A percentile compares a stretch with the other conserved stretches of the same genome.
Evolutionary conservation across 2,888 invertebrate genomes (phyloP).

Genomic region (Zelleria hepariella): DNA sequence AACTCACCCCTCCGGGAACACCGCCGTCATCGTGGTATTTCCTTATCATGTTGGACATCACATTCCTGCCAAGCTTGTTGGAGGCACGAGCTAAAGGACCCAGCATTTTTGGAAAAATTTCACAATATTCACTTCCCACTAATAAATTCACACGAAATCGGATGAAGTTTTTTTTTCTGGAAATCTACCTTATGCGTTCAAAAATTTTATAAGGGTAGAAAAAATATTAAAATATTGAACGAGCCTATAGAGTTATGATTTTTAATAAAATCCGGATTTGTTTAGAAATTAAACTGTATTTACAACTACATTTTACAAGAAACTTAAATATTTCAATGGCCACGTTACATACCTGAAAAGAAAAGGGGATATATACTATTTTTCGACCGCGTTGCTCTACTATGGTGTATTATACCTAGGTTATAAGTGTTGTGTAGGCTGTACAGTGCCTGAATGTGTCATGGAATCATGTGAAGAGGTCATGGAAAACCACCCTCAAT

Average conservation of each 20-base stretch:
- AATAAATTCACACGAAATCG: slow-evolving; percentile 7
- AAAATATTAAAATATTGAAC: neutral
- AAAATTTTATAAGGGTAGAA: neutral
- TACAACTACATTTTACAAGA: neutral
- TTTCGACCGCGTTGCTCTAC: neutral
- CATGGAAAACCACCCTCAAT: too few species aligned
- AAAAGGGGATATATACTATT: neutral
- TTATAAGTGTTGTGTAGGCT: too few species aligned
- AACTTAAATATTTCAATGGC: neutral
- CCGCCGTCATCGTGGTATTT: slow-evolving; percentile 53
- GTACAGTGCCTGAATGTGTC: too few species aligned
- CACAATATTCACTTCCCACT: neutral
- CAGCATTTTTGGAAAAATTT: slow-evolving; percentile 32
- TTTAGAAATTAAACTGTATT: neutral
- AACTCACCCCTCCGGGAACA: slow-evolving; percentile 62
- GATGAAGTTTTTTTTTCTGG: slow-evolving; percentile 9
- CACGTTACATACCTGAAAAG: neutral
- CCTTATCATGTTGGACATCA: slow-evolving; percentile 52
- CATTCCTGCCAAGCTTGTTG: slow-evolving; percentile 55
- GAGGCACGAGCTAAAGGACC: slow-evolving; percentile 50
- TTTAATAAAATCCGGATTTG: neutral
- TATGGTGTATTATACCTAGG: too few species aligned
- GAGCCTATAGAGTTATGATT: neutral
- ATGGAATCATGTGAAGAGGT: too few species aligned
- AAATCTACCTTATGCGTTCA: slow-evolving; percentile 12